These are phyloP conservation scores for Magallana ariakensis DNA, from an alignment of 1,140 invertebrate genomes.

Conservation along the genomic window DNA sequence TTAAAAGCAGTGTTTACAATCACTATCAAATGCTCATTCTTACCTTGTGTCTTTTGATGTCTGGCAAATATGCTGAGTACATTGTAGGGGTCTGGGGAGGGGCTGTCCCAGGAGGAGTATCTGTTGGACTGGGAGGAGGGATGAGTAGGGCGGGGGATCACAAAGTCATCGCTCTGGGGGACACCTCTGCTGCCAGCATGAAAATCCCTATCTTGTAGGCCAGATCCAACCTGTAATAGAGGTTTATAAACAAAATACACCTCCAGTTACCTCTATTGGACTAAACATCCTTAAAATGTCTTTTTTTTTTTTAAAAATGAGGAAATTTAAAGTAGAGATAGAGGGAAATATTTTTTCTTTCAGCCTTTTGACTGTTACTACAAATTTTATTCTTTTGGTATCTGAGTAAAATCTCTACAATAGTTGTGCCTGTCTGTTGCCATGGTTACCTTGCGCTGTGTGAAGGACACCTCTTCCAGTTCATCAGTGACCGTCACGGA, in stretches of 20 bases:
- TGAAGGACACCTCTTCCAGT: neutral
- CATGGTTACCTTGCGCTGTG: conserved; percentile 6
- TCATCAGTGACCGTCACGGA: conserved; percentile 6
- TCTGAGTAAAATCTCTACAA: too few species aligned
- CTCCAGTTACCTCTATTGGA: too few species aligned
- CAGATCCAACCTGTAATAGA: conserved; percentile 61
- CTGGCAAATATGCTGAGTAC: conserved; percentile 73
- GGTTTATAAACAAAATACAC: neutral
- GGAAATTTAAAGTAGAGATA: too few species aligned
- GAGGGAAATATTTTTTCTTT: too few species aligned
- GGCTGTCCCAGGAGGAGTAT: conserved; percentile 67
- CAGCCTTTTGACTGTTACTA: too few species aligned
- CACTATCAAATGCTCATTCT: neutral
- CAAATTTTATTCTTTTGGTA: too few species aligned
- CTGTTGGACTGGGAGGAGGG: conserved; percentile 49
- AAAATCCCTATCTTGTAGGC: conserved; percentile 61
- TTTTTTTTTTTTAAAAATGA: too few species aligned
- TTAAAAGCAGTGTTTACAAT: too few species aligned
- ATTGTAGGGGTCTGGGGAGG: conserved; percentile 71
- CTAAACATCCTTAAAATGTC: too few species aligned
- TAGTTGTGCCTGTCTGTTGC: too few species aligned
- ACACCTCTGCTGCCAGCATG: conserved; percentile 47
- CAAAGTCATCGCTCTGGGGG: conserved; percentile 46
- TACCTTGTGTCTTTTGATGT: conserved; percentile 64
- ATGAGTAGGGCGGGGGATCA: conserved; percentile 57